Percentiles rank a stretch among this genome's conserved stretches.
Evolutionary conservation across 2,797 vertebrate species (phyloP).

Genomic region (Huso huso): DNA sequence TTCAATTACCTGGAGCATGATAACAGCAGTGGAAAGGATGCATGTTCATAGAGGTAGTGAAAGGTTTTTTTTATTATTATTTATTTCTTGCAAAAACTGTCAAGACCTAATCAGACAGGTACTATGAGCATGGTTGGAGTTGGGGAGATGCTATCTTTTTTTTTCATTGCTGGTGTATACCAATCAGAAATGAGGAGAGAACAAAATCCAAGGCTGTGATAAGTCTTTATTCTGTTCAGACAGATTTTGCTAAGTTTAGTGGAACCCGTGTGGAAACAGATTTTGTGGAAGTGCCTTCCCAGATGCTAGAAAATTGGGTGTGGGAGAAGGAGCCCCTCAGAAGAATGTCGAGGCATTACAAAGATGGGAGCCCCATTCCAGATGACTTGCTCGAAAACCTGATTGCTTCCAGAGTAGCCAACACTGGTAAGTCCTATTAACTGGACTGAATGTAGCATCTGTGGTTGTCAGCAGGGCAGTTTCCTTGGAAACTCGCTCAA

Average conservation of each 20-base stretch:
- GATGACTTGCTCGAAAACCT: conserved; percentile 77
- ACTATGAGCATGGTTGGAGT: too few relatives aligned
- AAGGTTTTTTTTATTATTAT: too few relatives aligned
- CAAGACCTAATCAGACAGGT: too few relatives aligned
- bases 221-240: conserved; percentile 49
- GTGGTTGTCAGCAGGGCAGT: not conserved
- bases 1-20: too few relatives aligned
- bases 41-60: too few relatives aligned
- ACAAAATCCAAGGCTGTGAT: not conserved
- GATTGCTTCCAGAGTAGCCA: conserved; percentile 80
- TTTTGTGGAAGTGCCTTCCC: conserved; percentile 91
- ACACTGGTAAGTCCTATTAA: conserved; percentile 67
- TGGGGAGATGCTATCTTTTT: too few relatives aligned
- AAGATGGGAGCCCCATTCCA: conserved; percentile 66
- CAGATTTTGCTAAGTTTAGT: conserved; percentile 82
- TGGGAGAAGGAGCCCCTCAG: conserved; percentile 85
- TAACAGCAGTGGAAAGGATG: too few relatives aligned
- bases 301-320: conserved; percentile 96
- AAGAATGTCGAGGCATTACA: conserved; percentile 83
- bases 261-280: conserved; percentile 90
- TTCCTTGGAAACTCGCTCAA: too few relatives aligned
- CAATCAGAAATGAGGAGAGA: not conserved
- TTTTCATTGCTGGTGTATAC: not conserved
- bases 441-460: not conserved
- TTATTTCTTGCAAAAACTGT: too few relatives aligned